Evolutionary conservation across 1,140 invertebrate genomes (phyloP).

Genomic region (Melipona quadrifasciata): DNA sequence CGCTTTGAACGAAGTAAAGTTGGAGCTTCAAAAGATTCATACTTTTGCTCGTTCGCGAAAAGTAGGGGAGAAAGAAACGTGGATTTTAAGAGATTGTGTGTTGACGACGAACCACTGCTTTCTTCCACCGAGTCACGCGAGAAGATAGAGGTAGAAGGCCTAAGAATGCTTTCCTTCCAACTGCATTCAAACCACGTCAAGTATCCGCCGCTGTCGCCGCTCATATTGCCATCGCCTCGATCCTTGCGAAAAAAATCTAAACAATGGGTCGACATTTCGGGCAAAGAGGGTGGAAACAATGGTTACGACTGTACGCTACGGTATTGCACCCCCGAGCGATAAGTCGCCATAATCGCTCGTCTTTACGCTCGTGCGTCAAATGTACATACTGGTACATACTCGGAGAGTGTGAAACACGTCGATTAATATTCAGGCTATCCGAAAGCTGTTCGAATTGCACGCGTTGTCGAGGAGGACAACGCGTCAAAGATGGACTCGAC

Average conservation of each 20-base stretch:
- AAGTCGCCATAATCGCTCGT: slow-evolving; percentile 57
- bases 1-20: not conserved
- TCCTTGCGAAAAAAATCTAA: slow-evolving; percentile 59
- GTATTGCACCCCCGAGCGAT: slow-evolving; percentile 57
- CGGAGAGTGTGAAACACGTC: not conserved
- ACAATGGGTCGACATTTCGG: slow-evolving; percentile 57
- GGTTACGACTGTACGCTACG: slow-evolving; percentile 31
- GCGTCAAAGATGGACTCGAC: too few relatives aligned
- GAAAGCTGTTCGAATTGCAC: not conserved
- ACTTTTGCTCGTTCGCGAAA: slow-evolving; percentile 7
- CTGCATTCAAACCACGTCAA: slow-evolving; percentile 59
- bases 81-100: slow-evolving; percentile 31
- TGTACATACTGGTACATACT: not conserved
- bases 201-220: slow-evolving; percentile 7
- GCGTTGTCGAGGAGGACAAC: too few relatives aligned
- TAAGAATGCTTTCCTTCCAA: slow-evolving; percentile 44
- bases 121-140: not conserved
- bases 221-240: slow-evolving; percentile 57
- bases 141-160: not conserved
- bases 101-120: not conserved
- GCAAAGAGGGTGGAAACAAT: slow-evolving; percentile 56
- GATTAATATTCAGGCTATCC: not conserved
- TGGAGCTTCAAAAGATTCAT: not conserved
- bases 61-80: not conserved
- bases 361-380: slow-evolving; percentile 11